Evolutionary conservation across 1,140 invertebrate genomes (phyloP), one percentile per base, ranked within the genome.

Genomic region (Colletes gigas): DNA sequence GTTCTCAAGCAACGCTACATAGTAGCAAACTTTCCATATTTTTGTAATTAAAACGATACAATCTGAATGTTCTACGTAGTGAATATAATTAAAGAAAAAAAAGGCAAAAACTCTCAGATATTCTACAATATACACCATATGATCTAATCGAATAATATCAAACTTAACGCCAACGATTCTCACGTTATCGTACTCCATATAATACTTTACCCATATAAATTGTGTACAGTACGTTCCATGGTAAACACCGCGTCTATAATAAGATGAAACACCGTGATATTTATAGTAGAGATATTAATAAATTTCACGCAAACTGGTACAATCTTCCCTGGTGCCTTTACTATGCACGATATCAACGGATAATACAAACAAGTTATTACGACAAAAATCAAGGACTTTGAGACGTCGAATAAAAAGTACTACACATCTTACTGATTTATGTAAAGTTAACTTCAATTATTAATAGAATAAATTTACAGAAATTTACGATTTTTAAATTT

Each of bases 201-300:
- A 55, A 55, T 39, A 50, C 60, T 17, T 41, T 14, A 19, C 41
- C 47, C 59, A 66, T 73, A 57, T 19, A 30, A 72, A 52, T 47
- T 59, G n/a, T 12, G 50, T 57, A 72, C 12, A 41, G 39, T 70
- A 39, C 60, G 50, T 65, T 4, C 39, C 21, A 68, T 47, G 72
- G 78, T 73, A 80, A 68, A 75, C 75, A 80, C 21, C 14, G 47
- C 62, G 71, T 74, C 78, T 75, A 80, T 80, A 75, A 80, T 67
- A 68, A 80, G 78, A 68, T 59, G 21, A 67, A 74, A 41, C 55
- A 41, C 72, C 15, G 62, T 14, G 63, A 62, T 80, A 80, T 80
- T 80, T 80, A 67, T 80, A 80, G 54, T 44, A 15, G 5, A 0
- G 71, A 52, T 80, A 80, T 75, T 75, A 80, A 80, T 80, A 80